phyloP scores from a whole-genome alignment of 2,113 vertebrate species.

The Himantopus leucocephalus region DNA sequence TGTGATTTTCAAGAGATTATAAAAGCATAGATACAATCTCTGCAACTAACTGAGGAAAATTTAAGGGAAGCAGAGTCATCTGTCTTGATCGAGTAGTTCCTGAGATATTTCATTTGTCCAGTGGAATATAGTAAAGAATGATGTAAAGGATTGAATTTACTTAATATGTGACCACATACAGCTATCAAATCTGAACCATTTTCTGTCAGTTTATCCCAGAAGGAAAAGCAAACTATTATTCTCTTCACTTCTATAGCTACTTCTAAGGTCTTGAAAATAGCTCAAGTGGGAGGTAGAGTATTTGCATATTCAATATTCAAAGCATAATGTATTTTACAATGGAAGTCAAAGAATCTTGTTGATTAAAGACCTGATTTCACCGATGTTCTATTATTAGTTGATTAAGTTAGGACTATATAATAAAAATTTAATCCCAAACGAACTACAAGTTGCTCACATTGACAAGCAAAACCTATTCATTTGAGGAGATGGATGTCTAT shows the following conservation, averaged over 20 bases:
- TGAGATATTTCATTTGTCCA: background rate
- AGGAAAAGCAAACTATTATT: conserved; percentile 39
- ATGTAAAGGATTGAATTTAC: background rate
- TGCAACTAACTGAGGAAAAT: background rate
- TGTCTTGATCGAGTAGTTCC: background rate
- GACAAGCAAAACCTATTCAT: background rate
- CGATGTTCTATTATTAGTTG: conserved; percentile 38
- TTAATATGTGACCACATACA: background rate
- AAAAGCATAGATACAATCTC: background rate
- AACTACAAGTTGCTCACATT: background rate
- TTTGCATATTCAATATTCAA: conserved; percentile 61
- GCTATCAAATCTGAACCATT: background rate
- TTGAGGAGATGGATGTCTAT: background rate
- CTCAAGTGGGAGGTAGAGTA: conserved; percentile 24
- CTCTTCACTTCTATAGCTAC: conserved; percentile 1
- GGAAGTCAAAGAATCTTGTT: conserved; percentile 40
- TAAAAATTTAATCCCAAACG: background rate
- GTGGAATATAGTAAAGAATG: background rate
- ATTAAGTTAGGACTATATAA: background rate
- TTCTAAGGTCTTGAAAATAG: conserved; percentile 61
- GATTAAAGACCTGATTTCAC: conserved; percentile 28
- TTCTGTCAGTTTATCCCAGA: conserved; percentile 18
- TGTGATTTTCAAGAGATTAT: background rate
- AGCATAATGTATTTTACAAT: conserved; percentile 43
- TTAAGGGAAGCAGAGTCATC: background rate